These are phyloP conservation scores for Pandemis heparana DNA, from an alignment of 2,888 invertebrate genomes.

Conservation along the genomic window DNA sequence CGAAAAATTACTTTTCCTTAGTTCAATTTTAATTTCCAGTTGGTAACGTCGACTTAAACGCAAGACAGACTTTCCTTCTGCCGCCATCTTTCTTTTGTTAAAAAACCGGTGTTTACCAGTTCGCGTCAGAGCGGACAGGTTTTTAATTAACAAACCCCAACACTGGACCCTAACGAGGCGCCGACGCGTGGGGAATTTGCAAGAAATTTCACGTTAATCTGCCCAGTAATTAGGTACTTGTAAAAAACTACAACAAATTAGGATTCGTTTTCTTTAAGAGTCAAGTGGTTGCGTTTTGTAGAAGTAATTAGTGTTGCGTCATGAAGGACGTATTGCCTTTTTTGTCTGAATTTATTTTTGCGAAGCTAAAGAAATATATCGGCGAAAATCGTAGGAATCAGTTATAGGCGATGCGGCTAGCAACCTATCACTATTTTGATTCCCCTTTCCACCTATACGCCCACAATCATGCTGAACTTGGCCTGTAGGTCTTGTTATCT, in stretches of 20 bases:
- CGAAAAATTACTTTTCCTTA: too few relatives aligned
- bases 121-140: conserved; percentile 54
- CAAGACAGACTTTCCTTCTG: neutral
- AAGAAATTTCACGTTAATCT: conserved; percentile 35
- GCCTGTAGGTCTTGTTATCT: too few relatives aligned
- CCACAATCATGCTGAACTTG: too few relatives aligned
- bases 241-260: conserved; percentile 18
- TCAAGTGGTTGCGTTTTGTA: neutral
- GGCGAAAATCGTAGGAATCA: too few relatives aligned
- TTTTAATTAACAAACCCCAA: conserved; percentile 65
- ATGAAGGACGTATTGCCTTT: too few relatives aligned
- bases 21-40: too few relatives aligned
- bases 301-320: too few relatives aligned
- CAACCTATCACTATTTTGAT: too few relatives aligned
- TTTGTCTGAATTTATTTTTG: too few relatives aligned
- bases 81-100: conserved; percentile 26
- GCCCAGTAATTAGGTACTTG: conserved; percentile 30
- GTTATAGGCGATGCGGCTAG: too few relatives aligned
- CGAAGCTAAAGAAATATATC: too few relatives aligned
- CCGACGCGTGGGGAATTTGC: conserved; percentile 48
- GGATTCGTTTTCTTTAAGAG: neutral
- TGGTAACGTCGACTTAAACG: neutral
- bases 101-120: conserved; percentile 44
- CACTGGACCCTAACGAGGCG: conserved; percentile 60
- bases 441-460: too few relatives aligned